Evolutionary conservation across 2,888 invertebrate genomes (phyloP).

Genomic region (Scotopteryx bipunctaria): DNA sequence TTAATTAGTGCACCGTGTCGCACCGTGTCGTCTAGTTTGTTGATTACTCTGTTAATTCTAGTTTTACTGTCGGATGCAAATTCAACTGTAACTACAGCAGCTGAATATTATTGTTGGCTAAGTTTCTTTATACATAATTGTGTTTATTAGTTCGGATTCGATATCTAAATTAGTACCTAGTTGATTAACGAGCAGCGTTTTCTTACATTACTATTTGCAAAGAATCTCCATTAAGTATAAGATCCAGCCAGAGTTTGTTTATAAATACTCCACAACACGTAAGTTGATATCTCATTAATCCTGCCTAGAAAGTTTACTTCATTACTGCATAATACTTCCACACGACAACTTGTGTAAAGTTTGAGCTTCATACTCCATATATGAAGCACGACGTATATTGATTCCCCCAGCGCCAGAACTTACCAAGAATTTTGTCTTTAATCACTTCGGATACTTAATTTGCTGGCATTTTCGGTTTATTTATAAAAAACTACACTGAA

Average conservation of each 20-base stretch:
- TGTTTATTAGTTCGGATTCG: not conserved
- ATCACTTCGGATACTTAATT: constrained; percentile 14
- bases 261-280: constrained; percentile 6
- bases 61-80: constrained; percentile 19
- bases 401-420: constrained; percentile 28
- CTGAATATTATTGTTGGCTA: constrained; percentile 4
- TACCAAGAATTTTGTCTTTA: constrained; percentile 29
- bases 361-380: constrained; percentile 23
- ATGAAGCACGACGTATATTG: constrained; percentile 25
- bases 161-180: not conserved
- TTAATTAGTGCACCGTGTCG: constrained; percentile 41
- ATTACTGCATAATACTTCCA: constrained; percentile 36
- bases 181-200: not conserved
- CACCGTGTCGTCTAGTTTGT: constrained; percentile 37
- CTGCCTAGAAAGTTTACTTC: constrained; percentile 21
- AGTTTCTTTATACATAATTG: not conserved
- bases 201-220: too few species aligned
- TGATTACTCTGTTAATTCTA: constrained; percentile 41
- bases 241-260: too few species aligned
- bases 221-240: too few species aligned
- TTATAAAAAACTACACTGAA: too few species aligned
- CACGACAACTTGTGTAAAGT: constrained; percentile 30
- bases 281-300: constrained; percentile 18
- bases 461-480: constrained; percentile 14
- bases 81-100: not conserved